phyloP scores from a whole-genome alignment of 1,140 invertebrate genomes.

The Tachypleus tridentatus region DNA sequence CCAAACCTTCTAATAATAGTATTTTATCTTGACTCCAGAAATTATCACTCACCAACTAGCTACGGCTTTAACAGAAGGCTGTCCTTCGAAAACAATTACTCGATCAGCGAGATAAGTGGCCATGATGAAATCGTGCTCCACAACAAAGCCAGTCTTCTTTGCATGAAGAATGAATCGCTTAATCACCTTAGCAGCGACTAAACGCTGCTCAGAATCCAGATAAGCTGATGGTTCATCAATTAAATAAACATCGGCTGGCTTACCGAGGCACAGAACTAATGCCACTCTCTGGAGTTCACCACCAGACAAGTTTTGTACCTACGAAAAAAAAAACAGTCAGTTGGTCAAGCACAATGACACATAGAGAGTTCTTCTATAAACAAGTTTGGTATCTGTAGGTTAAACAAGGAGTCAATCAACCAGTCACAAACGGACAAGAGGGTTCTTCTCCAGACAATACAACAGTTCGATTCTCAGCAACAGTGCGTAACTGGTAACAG shows the following conservation, averaged over 20 bases:
- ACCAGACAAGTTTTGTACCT: constrained; percentile 92
- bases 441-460: too few species aligned
- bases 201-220: constrained; percentile 98
- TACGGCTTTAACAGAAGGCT: constrained; percentile 70
- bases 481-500: too few species aligned
- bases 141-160: constrained; percentile 98
- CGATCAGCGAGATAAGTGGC: constrained; percentile 97
- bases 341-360: too few species aligned
- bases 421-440: too few species aligned
- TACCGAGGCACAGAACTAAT: constrained; percentile 87
- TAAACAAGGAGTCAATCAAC: too few species aligned
- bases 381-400: too few species aligned
- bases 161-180: constrained; percentile 93
- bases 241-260: constrained; percentile 97
- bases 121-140: constrained; percentile 99
- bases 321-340: background rate
- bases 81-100: constrained; percentile 96
- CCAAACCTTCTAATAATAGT: too few species aligned
- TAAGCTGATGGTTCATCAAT: constrained; percentile 99
- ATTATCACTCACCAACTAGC: constrained; percentile 55
- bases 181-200: constrained; percentile 87
- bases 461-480: too few species aligned
- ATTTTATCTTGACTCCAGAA: too few species aligned
- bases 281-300: constrained; percentile 98
- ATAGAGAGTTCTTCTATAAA: too few species aligned